Percentiles rank a stretch among this genome's conserved stretches.
Evolutionary conservation across 2,797 vertebrate genomes (phyloP).

Genomic region (Sebastes reedi): DNA sequence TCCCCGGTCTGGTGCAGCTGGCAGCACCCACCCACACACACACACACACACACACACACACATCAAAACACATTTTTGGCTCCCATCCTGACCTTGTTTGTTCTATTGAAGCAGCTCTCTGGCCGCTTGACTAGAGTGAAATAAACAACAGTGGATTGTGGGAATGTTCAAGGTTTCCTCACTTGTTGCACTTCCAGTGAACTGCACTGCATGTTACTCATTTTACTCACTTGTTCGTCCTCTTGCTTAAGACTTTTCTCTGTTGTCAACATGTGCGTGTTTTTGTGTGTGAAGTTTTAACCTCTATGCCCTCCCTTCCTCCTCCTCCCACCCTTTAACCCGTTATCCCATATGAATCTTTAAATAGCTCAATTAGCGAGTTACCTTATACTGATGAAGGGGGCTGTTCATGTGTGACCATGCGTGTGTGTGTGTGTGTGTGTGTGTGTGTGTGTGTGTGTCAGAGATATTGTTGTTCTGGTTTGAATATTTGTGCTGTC

Average conservation of each 20-base stretch:
- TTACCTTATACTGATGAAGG: constrained; percentile 64
- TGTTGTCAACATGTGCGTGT: not conserved
- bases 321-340: not conserved
- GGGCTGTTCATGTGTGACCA: constrained; percentile 24
- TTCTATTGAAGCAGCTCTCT: constrained; percentile 21
- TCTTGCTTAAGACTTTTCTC: not conserved
- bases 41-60: not conserved
- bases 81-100: constrained; percentile 13
- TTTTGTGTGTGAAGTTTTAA: not conserved
- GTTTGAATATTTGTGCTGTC: not conserved
- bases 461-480: not conserved
- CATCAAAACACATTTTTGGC: constrained; percentile 21
- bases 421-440: not conserved
- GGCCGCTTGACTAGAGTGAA: constrained; percentile 12
- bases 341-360: constrained; percentile 26
- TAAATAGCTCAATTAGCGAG: constrained; percentile 73
- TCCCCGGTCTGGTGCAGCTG: too few relatives aligned
- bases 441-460: not conserved
- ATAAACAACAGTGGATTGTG: constrained; percentile 37
- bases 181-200: not conserved
- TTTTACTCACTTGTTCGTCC: not conserved
- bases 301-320: not conserved
- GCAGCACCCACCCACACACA: too few relatives aligned
- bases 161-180: constrained; percentile 17
- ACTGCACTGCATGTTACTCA: not conserved